Conservation (phyloP, 1,140 invertebrate genomes). For the Zaprionus kolodkinae region DNA sequence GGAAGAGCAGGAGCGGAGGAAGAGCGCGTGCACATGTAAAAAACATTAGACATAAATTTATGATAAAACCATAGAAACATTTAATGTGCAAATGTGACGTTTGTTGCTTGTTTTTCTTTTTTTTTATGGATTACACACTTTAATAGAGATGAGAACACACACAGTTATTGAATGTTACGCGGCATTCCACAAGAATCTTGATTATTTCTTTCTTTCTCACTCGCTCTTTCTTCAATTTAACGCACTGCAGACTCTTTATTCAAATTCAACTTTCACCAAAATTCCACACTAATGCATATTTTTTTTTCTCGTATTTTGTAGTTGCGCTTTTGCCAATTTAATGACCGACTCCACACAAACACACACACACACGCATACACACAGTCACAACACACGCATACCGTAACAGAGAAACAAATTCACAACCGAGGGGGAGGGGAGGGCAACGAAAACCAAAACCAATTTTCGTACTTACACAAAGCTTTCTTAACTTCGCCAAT, state of each 20-base stretch:
- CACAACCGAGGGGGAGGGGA: conserved; percentile 24
- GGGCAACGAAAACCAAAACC: conserved; percentile 23
- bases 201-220: background rate
- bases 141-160: background rate
- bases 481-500: conserved; percentile 26
- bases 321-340: conserved; percentile 55
- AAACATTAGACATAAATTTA: conserved; percentile 38
- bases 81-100: conserved; percentile 12
- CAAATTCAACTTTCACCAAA: conserved; percentile 65
- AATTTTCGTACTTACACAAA: conserved; percentile 66
- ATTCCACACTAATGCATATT: conserved; percentile 58
- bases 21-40: conserved; percentile 42
- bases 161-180: conserved; percentile 1
- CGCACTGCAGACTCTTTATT: conserved; percentile 29
- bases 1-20: background rate
- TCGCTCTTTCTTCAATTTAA: conserved; percentile 9
- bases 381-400: conserved; percentile 16
- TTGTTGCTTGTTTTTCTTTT: conserved; percentile 2
- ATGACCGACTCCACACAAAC: conserved; percentile 38
- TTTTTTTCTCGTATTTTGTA: conserved; percentile 17
- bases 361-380: conserved; percentile 15
- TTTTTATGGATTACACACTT: conserved; percentile 13
- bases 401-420: conserved; percentile 23
- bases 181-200: background rate
- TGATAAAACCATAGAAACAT: conserved; percentile 15